These are phyloP conservation scores for Leptestheria dahalacensis DNA, from an alignment of 1,140 invertebrate genomes.

Conservation along the genomic window DNA sequence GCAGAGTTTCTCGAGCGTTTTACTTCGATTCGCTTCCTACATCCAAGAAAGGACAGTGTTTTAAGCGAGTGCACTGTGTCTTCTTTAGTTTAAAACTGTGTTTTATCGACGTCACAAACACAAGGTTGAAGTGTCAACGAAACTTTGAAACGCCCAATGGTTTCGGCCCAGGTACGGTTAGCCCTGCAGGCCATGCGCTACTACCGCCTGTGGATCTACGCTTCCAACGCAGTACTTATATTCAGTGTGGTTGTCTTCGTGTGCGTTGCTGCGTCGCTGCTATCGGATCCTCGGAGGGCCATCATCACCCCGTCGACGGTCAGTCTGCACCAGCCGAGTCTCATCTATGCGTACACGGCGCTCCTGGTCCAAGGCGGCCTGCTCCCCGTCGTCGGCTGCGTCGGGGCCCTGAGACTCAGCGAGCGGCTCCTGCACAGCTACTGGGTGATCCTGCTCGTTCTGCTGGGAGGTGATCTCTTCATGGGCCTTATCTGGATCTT, in stretches of 20 bases:
- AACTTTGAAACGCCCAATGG: neutral
- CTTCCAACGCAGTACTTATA: constrained; percentile 71
- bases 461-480: constrained; percentile 65
- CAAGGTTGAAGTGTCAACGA: neutral
- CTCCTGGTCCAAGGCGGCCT: constrained; percentile 46
- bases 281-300: constrained; percentile 49
- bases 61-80: too few species aligned
- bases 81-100: too few species aligned
- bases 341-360: constrained; percentile 68
- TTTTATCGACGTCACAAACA: too few species aligned
- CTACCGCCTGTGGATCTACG: constrained; percentile 84
- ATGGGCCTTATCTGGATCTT: constrained; percentile 77
- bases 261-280: constrained; percentile 51
- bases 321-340: constrained; percentile 53
- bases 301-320: constrained; percentile 42
- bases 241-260: constrained; percentile 63
- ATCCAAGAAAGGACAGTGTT: too few species aligned
- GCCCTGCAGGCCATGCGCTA: constrained; percentile 37
- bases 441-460: constrained; percentile 60
- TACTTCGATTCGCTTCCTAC: too few species aligned
- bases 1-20: too few species aligned
- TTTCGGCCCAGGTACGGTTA: constrained; percentile 12
- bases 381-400: constrained; percentile 50
- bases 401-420: constrained; percentile 59
- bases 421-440: constrained; percentile 66